Percentiles rank a stretch among this genome's conserved stretches.
phyloP scores from a whole-genome alignment of 92 coral and sea anemone genomes.

The Zoanthus sociatus region DNA sequence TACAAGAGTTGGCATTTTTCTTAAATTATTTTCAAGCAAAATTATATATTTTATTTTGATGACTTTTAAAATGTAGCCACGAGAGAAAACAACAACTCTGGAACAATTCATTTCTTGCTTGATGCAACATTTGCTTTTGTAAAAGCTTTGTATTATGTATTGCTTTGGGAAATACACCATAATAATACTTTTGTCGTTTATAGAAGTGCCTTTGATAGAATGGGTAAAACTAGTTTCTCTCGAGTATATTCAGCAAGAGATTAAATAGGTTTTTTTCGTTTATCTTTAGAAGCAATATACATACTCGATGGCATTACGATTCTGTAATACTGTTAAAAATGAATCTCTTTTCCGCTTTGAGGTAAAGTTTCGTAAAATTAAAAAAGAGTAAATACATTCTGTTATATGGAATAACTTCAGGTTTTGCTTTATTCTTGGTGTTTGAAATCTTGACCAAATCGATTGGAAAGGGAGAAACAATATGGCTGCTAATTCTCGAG shows the following conservation, averaged over 20 bases:
- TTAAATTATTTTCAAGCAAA: conserved; percentile 61
- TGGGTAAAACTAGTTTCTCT: neutral
- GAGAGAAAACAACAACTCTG: conserved; percentile 59
- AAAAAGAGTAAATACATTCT: neutral
- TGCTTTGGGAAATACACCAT: neutral
- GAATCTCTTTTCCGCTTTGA: neutral
- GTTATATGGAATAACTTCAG: too few relatives aligned
- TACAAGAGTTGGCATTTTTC: conserved; percentile 71
- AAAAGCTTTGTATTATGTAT: conserved; percentile 8
- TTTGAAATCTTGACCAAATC: too few relatives aligned
- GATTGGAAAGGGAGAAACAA: neutral
- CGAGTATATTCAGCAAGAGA: neutral
- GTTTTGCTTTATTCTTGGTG: too few relatives aligned
- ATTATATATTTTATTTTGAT: conserved; percentile 55
- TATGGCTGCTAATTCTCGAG: neutral
- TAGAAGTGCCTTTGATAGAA: neutral
- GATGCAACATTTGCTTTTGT: conserved; percentile 29
- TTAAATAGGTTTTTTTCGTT: neutral
- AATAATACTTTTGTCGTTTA: conserved; percentile 2
- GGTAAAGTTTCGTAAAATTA: neutral
- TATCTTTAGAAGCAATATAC: neutral
- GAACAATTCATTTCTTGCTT: conserved; percentile 10
- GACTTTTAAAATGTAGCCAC: conserved; percentile 54
- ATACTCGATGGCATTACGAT: neutral
- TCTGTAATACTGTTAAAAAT: neutral